Percentiles rank a stretch among this genome's conserved stretches.
Conservation (phyloP, 2,113 vertebrate genomes). For the Ahaetulla prasina region DNA sequence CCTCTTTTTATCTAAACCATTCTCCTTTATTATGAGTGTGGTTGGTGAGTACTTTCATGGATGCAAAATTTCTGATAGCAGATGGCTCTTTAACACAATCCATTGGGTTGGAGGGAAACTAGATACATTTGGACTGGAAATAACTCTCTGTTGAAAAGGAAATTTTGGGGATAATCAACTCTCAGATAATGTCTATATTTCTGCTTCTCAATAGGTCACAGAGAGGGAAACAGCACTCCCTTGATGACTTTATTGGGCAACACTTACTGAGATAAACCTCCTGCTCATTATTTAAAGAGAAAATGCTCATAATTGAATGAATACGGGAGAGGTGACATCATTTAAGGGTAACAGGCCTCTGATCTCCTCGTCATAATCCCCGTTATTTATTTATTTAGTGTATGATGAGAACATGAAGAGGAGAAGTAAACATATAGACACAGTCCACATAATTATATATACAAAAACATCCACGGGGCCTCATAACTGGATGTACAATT, state of each 20-base stretch:
- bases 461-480: neutral
- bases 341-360: neutral
- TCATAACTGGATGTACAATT: neutral
- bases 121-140: conserved; percentile 6
- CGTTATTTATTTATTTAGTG: neutral
- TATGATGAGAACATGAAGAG: neutral
- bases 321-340: neutral
- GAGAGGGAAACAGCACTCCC: neutral
- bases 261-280: neutral
- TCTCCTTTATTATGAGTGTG: conserved; percentile 29
- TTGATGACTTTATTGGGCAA: neutral
- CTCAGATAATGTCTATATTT: neutral
- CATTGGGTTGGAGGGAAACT: conserved; percentile 14
- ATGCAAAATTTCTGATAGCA: conserved; percentile 14
- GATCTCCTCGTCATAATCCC: neutral
- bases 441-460: neutral
- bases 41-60: conserved; percentile 22
- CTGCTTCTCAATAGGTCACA: neutral
- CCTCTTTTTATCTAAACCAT: conserved; percentile 20
- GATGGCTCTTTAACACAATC: conserved; percentile 26
- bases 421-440: neutral
- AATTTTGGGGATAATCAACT: neutral
- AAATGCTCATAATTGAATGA: neutral
- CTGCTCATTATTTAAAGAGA: neutral
- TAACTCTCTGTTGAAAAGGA: conserved; percentile 7